Conservation (phyloP, 2,888 invertebrate species). For the Oxytorus armatus region DNA sequence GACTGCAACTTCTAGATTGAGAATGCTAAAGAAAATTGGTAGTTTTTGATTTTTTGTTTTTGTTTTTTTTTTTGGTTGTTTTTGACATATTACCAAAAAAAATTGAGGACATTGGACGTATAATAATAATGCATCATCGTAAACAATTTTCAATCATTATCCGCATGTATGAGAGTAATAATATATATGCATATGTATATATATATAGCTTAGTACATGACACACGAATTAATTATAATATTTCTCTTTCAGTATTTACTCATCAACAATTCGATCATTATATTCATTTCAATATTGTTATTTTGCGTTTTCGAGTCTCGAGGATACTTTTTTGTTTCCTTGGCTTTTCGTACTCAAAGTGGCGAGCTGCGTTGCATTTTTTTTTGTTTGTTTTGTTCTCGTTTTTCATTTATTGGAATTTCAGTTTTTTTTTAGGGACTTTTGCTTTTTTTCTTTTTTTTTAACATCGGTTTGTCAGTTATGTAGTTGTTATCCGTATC, state of each 20-base stretch:
- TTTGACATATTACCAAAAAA: conserved; percentile 44
- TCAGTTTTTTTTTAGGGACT: conserved; percentile 56
- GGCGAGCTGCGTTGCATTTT: conserved; percentile 40
- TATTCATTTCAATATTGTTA: conserved; percentile 47
- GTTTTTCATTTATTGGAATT: conserved; percentile 59
- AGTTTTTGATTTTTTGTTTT: conserved; percentile 62
- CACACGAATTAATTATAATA: conserved; percentile 38
- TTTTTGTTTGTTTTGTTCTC: conserved; percentile 20
- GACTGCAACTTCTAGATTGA: conserved; percentile 78
- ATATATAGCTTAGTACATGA: conserved; percentile 8
- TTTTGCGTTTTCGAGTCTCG: conserved; percentile 51
- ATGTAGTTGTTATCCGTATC: conserved; percentile 75
- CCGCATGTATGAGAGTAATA: conserved; percentile 33
- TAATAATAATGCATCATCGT: conserved; percentile 35
- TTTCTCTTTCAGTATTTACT: conserved; percentile 62
- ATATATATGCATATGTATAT: conserved; percentile 18
- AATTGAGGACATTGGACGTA: conserved; percentile 46
- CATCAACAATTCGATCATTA: conserved; percentile 63
- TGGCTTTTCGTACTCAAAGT: conserved; percentile 50
- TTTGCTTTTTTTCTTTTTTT: conserved; percentile 62
- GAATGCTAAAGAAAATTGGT: conserved; percentile 54
- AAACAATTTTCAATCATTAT: conserved; percentile 41
- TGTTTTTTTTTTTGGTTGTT: conserved; percentile 43
- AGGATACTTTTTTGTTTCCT: conserved; percentile 17
- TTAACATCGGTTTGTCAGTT: conserved; percentile 52